These are phyloP conservation scores for Bradypodion ventrale DNA, from an alignment of 2,797 vertebrate genomes.

Conservation along the genomic window DNA sequence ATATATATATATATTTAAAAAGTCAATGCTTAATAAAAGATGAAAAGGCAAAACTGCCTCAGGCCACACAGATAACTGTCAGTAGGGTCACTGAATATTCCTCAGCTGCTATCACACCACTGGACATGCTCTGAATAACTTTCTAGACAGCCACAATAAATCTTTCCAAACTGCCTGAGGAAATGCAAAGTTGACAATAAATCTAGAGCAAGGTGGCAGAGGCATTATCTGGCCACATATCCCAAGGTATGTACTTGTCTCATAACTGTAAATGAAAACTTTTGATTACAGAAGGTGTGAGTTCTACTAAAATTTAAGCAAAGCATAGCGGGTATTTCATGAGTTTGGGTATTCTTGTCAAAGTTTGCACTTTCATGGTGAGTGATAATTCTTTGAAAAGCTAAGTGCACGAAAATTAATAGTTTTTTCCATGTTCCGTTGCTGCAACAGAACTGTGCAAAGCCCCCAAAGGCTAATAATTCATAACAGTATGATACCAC, in stretches of 20 bases:
- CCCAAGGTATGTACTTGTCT: not conserved
- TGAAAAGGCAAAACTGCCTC: slow-evolving; percentile 2
- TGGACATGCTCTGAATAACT: not conserved
- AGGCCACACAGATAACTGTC: slow-evolving; percentile 1
- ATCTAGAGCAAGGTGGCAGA: fast-evolving
- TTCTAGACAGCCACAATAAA: slow-evolving; percentile 10
- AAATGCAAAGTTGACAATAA: not conserved
- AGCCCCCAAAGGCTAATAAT: not conserved
- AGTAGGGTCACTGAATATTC: not conserved
- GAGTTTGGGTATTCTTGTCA: not conserved
- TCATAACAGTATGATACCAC: not conserved
- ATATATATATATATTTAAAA: not conserved
- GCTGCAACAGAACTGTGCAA: not conserved
- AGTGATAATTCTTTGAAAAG: too few species aligned
- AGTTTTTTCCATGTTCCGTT: not conserved
- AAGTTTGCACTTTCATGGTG: not conserved
- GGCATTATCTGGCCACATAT: not conserved
- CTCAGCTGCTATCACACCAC: not conserved
- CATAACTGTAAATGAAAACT: fast-evolving
- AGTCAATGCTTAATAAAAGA: not conserved
- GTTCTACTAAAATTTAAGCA: not conserved
- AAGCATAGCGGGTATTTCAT: not conserved
- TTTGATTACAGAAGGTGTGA: not conserved
- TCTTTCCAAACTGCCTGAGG: not conserved
- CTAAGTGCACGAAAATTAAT: not conserved